Evolutionary conservation across 1,140 invertebrate species (phyloP), one percentile per base, ranked within the genome.

Genomic region (Eupeodes corollae): DNA sequence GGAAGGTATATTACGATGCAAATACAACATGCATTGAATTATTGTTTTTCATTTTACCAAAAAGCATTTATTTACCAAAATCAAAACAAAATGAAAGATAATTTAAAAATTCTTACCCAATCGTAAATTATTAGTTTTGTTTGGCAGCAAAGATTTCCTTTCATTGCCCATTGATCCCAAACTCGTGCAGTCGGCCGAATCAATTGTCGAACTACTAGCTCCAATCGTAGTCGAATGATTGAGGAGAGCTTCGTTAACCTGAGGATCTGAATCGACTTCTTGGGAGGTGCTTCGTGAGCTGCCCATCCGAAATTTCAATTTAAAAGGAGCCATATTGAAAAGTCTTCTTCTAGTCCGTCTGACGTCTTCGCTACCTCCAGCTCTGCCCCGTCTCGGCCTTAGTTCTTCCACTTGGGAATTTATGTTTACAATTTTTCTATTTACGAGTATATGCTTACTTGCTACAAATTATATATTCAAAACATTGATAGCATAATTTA

Each of bases 221-320:
- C 60, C 62, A 44, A 59, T 18, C 48, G 51, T 56, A 42, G 54
- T 54, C 32, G 52, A 52, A 43, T 55, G 42, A 38, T 56, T 58
- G 19, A 68, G 50, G 12, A 67, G 52, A 8, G 64, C 60, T 43
- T 67, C 65, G 42, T 59, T 67, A 33, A 61, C 61, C 30, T 62
- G 61, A 37, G 65, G 63, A 44, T 68, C 66, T 26, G 60, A 54
- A 55, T 68, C 66, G 39, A 59, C 61, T 53, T 68, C 66, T 53
- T 68, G 66, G 43, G 66, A 68, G 15, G 63, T 63, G 44, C 61
- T 68, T 11, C 66, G 53, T n/a, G 65, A 68, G 26, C 50, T 47
- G 42, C 65, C 66, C 63, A 67, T 68, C 42, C 66, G 66, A 54
- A 68, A 68, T 52, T 68, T 68, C 10, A 68, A 54, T 49, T 68